These are phyloP conservation scores for Hylia prasina DNA, from an alignment of 2,113 vertebrate species.

Conservation along the genomic window DNA sequence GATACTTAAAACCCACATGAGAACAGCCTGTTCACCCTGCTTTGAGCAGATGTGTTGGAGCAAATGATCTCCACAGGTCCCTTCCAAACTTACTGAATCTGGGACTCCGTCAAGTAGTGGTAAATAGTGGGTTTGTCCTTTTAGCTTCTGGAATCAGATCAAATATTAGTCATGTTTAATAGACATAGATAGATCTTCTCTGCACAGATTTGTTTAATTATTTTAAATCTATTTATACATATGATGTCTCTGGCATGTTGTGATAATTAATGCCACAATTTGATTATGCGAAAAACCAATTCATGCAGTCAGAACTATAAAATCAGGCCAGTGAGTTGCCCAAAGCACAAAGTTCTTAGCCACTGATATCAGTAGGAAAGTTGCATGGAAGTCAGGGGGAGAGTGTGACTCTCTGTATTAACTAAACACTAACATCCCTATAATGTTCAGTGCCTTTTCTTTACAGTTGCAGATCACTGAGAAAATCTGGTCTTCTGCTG, in stretches of 20 bases:
- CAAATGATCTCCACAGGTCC: not conserved
- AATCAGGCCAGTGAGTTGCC: not conserved
- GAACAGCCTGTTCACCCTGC: not conserved
- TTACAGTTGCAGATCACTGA: not conserved
- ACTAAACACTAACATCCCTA: not conserved
- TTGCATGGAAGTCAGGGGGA: not conserved
- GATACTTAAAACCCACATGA: not conserved
- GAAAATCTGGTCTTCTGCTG: not conserved
- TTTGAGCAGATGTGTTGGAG: not conserved
- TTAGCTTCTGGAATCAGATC: not conserved
- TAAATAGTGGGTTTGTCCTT: not conserved
- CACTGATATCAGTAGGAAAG: fast-evolving
- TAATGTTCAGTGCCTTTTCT: not conserved
- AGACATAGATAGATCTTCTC: not conserved
- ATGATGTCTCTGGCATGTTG: not conserved
- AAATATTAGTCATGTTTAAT: not conserved
- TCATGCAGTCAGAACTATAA: not conserved
- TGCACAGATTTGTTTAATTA: not conserved
- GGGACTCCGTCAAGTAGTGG: not conserved
- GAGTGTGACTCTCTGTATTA: not conserved
- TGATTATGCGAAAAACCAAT: not conserved
- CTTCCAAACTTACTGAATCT: not conserved
- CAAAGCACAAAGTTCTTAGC: not conserved
- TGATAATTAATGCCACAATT: not conserved
- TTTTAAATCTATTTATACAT: not conserved